These are phyloP conservation scores for Apodemus agrarius DNA, from an alignment of 2,797 vertebrate genomes.

Conservation along the genomic window DNA sequence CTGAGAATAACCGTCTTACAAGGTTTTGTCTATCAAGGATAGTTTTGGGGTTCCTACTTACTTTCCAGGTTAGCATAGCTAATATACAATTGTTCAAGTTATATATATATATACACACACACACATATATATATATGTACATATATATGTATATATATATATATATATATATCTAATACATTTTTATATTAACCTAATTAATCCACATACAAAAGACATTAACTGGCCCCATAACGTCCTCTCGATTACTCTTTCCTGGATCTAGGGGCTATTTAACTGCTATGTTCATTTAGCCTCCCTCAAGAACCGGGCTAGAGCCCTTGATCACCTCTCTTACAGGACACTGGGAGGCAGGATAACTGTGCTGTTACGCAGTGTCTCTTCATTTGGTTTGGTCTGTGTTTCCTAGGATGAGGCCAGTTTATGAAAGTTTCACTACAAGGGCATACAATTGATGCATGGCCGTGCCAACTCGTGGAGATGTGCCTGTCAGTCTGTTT, in stretches of 20 bases:
- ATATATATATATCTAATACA: too few relatives aligned
- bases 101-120: too few relatives aligned
- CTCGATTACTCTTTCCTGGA: background rate
- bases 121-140: too few relatives aligned
- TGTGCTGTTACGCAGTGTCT: background rate
- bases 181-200: background rate
- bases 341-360: background rate
- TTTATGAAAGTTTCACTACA: conserved; percentile 18
- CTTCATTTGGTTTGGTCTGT: background rate
- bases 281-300: background rate
- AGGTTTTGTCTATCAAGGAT: background rate
- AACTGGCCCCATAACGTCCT: background rate
- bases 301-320: background rate
- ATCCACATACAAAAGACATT: conserved; percentile 21
- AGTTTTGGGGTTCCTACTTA: background rate
- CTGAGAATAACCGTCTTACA: background rate
- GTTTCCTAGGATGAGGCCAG: conserved; percentile 16
- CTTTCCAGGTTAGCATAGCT: conserved; percentile 3
- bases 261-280: background rate
- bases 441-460: background rate
- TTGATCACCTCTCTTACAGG: background rate
- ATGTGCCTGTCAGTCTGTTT: background rate
- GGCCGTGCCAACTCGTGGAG: background rate
- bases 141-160: too few relatives aligned
- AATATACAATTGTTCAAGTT: background rate